These are phyloP conservation scores for Pangasius macronema DNA, from an alignment of 2,797 vertebrate genomes.

Conservation along the genomic window DNA sequence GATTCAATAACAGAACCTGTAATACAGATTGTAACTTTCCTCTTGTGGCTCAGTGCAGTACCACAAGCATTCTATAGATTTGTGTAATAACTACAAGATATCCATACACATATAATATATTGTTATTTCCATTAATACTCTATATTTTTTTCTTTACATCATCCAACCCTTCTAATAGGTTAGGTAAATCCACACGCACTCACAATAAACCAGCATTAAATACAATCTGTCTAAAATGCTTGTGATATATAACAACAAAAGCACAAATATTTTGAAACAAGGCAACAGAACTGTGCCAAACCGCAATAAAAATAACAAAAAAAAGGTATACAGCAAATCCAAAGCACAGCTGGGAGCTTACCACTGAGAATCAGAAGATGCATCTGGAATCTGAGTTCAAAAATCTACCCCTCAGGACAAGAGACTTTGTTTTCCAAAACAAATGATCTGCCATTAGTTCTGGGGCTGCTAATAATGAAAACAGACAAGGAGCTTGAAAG, in stretches of 20 bases:
- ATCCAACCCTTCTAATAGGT: neutral
- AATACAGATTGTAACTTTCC: no score
- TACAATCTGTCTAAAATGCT: slow-evolving; percentile 16
- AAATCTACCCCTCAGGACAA: slow-evolving; percentile 46
- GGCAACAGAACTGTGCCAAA: slow-evolving; percentile 9
- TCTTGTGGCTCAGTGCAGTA: neutral
- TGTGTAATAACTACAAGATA: neutral
- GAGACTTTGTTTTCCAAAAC: neutral
- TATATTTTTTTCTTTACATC: neutral
- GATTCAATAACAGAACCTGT: no score
- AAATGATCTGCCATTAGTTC: neutral
- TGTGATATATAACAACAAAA: neutral
- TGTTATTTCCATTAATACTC: neutral
- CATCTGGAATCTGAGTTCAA: slow-evolving; percentile 56
- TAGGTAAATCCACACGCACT: neutral
- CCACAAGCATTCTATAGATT: neutral
- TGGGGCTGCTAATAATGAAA: neutral
- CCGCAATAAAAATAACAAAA: slow-evolving; percentile 52
- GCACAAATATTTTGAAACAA: slow-evolving; percentile 16
- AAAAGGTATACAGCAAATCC: slow-evolving; percentile 33
- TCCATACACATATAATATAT: neutral
- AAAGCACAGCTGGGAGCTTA: slow-evolving; percentile 43
- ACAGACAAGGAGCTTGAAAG: neutral
- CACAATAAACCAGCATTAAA: neutral
- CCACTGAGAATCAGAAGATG: slow-evolving; percentile 49